Percentiles rank a stretch among this genome's conserved stretches.
Conservation (phyloP, 2,113 vertebrate genomes). For the Lepus europaeus region DNA sequence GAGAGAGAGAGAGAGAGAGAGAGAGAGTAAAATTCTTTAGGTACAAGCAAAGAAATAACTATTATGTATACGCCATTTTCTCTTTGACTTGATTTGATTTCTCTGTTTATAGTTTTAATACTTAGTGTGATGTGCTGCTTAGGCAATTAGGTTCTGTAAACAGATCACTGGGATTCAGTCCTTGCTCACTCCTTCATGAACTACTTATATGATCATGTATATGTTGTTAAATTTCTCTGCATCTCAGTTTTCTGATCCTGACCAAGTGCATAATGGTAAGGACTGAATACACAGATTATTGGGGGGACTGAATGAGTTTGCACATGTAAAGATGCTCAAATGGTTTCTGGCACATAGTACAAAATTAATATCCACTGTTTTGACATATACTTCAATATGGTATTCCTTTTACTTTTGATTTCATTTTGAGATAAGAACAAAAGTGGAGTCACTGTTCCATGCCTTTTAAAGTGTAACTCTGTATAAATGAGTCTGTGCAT, state of each 20-base stretch:
- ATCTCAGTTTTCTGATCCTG: neutral
- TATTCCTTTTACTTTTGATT: neutral
- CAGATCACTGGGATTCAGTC: neutral
- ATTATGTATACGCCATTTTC: neutral
- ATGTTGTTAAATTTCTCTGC: neutral
- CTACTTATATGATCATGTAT: neutral
- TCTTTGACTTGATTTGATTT: slow-evolving; percentile 15
- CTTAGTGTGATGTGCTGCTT: neutral
- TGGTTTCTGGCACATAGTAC: neutral
- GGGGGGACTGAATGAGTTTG: neutral
- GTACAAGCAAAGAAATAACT: neutral
- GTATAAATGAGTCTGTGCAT: neutral
- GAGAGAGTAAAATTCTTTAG: neutral
- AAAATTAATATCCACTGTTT: neutral
- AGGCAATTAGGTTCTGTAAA: neutral
- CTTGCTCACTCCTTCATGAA: neutral
- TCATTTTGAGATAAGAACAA: neutral
- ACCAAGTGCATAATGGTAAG: neutral
- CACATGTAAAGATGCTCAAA: neutral
- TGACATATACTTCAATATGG: neutral
- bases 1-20: neutral
- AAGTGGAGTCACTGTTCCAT: neutral
- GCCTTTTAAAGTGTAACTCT: neutral
- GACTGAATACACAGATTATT: neutral
- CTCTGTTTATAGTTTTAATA: neutral